These are phyloP conservation scores for Aeoliscus strigatus DNA, from an alignment of 2,797 vertebrate species.

Conservation along the genomic window DNA sequence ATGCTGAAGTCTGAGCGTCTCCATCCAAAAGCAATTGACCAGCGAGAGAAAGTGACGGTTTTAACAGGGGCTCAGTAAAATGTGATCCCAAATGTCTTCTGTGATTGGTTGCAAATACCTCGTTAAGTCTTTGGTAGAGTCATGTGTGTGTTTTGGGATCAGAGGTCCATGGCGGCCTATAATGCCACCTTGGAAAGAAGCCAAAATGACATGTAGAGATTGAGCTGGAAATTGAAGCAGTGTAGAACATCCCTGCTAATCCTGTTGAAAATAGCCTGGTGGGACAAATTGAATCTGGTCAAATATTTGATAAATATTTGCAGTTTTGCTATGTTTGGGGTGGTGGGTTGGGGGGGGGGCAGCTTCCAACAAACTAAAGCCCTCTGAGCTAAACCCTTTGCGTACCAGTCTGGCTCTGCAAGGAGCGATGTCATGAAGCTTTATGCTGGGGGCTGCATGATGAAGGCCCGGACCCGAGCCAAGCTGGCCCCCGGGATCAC, in stretches of 20 bases:
- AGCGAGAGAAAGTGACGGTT: slow-evolving; percentile 2
- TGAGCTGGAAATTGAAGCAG: slow-evolving; percentile 24
- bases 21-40: slow-evolving; percentile 11
- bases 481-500: slow-evolving; percentile 22
- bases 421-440: slow-evolving; percentile 12
- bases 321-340: slow-evolving; percentile 4
- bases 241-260: slow-evolving; percentile 47
- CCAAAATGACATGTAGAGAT: slow-evolving; percentile 34
- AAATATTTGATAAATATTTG: slow-evolving; percentile 54
- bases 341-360: no score
- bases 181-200: slow-evolving; percentile 6
- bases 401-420: slow-evolving; percentile 6
- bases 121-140: slow-evolving; percentile 10
- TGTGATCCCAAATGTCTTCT: slow-evolving; percentile 7
- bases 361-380: slow-evolving; percentile 5
- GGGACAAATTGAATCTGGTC: slow-evolving; percentile 38
- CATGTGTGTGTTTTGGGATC: slow-evolving; percentile 9
- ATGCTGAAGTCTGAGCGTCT: background rate
- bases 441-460: slow-evolving; percentile 10
- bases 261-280: slow-evolving; percentile 43
- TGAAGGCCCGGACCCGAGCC: slow-evolving; percentile 20
- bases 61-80: slow-evolving; percentile 2
- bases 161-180: background rate
- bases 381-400: slow-evolving; percentile 14
- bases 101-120: slow-evolving; percentile 12